Conservation (phyloP, 2,888 invertebrate genomes). For the Sepiola atlantica region DNA sequence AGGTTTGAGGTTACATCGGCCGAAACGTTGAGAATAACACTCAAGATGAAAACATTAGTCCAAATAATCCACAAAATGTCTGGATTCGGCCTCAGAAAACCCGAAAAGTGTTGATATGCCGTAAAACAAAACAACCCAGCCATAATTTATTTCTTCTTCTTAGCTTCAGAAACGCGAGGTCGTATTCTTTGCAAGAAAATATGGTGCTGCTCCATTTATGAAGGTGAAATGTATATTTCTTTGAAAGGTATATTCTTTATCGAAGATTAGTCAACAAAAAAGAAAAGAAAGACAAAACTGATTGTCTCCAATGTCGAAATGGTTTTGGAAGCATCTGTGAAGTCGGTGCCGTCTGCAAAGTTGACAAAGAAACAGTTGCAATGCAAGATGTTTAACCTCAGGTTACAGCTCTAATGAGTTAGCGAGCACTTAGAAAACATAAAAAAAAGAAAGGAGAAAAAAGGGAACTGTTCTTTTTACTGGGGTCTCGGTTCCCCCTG, state of each 20-base stretch:
- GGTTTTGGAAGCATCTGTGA: background rate
- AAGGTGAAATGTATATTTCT: no score
- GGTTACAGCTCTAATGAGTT: background rate
- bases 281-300: background rate
- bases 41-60: no score
- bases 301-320: background rate
- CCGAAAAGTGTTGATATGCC: no score
- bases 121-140: no score
- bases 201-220: no score
- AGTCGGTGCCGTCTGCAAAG: background rate
- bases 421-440: background rate
- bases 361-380: background rate
- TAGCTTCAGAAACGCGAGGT: no score
- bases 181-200: no score
- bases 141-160: no score
- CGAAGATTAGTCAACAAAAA: background rate
- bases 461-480: background rate
- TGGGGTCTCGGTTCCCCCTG: background rate
- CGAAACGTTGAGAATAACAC: no score
- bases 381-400: slow-evolving; percentile 20
- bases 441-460: background rate
- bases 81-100: no score
- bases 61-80: no score
- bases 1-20: no score
- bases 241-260: background rate